Evolutionary conservation across 2,797 vertebrate genomes (phyloP).

Genomic region (Enteromius anoplus): DNA sequence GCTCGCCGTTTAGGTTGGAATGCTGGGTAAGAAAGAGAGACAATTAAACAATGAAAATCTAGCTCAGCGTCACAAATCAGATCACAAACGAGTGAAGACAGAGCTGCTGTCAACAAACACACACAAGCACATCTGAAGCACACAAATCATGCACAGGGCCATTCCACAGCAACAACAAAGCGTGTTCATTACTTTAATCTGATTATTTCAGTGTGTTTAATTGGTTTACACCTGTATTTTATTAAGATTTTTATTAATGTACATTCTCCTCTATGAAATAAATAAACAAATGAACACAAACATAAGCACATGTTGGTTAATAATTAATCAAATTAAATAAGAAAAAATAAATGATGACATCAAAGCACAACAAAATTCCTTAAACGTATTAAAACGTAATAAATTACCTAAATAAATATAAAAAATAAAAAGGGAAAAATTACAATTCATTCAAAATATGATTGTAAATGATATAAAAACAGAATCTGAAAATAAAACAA

Average conservation of each 20-base stretch:
- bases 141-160: background rate
- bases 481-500: background rate
- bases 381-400: background rate
- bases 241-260: background rate
- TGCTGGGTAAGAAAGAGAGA: background rate
- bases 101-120: background rate
- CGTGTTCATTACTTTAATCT: background rate
- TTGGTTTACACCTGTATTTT: background rate
- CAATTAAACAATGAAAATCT: background rate
- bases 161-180: background rate
- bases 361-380: background rate
- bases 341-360: background rate
- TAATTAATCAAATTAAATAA: background rate
- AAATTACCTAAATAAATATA: background rate
- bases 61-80: background rate
- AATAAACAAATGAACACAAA: background rate
- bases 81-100: background rate
- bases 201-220: background rate
- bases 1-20: conserved; percentile 29
- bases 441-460: background rate
- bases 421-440: background rate
- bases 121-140: conserved; percentile 9
- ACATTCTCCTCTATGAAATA: background rate
- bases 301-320: background rate
- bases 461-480: background rate